Evolutionary conservation across 2,888 invertebrate species (phyloP), one percentile per base, ranked within the genome.

Genomic region (Apeira syringaria): DNA sequence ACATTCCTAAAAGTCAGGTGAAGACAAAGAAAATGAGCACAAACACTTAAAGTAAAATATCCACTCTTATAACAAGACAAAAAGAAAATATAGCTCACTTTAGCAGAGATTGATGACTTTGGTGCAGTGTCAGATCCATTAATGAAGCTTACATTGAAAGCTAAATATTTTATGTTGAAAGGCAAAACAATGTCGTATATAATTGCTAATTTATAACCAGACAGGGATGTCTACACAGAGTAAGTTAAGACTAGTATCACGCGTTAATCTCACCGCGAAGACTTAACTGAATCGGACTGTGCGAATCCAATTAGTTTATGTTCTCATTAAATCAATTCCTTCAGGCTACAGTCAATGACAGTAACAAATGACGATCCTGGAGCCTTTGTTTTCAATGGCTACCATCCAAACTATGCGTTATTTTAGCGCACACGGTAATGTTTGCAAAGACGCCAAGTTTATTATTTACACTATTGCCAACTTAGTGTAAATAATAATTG

Each of bases 291-390:
- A 76, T 71, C 73, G 70, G 67, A 81, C 72, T 74, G 73, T 74
- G 77, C 34, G 76, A 77, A 80, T 85, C 76, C 76, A 86, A 86
- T 87, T 86, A 85, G 75, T 79, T 84, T 80, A 82, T 80, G 77
- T 77, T 80, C 74, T 77, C 76, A 76, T 79, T 87, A 84, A 86
- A 86, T 86, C 86, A 84, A 84, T 82, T 83, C 76, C 33, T 38
- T 38, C 20, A 29, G 29, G 33, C 10, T 28, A 26, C 78, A 76
- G 79, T 67, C 74, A 68, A 59, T 63, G 82, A 82, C 85, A 82
- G 80, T 80, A 77, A 85, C 71, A 73, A 80, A 85, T 76, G 67
- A 76, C 61, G 61, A 65, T 64, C 61, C 68, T 64, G 68, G 66
- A 53, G 66, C 76, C 77, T 83, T 83, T 87, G 82, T 84, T 80